Evolutionary conservation across 2,113 vertebrate genomes (phyloP).

Genomic region (Heloderma charlesbogerti): DNA sequence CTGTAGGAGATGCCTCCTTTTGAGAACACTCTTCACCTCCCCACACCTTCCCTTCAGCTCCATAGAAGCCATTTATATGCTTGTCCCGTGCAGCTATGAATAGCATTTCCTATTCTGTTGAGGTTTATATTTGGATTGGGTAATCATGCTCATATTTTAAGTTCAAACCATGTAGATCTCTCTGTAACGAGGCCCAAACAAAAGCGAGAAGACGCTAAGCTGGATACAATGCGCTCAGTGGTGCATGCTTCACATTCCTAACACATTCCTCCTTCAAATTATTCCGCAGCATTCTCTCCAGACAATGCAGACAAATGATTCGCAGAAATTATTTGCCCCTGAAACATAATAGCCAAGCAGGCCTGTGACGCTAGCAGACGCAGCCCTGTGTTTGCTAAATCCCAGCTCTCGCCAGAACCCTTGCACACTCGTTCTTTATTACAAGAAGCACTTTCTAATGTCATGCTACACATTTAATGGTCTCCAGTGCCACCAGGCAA

Average conservation of each 20-base stretch:
- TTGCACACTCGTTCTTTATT: conserved; percentile 13
- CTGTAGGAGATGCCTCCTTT: neutral
- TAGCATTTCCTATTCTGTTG: conserved; percentile 28
- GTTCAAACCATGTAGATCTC: conserved; percentile 8
- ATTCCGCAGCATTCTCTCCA: conserved; percentile 25
- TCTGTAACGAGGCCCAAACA: conserved; percentile 19
- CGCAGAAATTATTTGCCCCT: conserved; percentile 21
- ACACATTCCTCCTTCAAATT: conserved; percentile 18
- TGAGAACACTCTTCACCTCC: neutral
- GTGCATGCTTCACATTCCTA: neutral
- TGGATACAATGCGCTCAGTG: neutral
- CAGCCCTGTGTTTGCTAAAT: conserved; percentile 15
- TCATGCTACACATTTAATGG: conserved; percentile 9
- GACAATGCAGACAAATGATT: conserved; percentile 37
- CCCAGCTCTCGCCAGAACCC: conserved; percentile 1
- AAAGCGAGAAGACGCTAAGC: neutral
- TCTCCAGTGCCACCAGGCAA: neutral
- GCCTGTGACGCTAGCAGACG: conserved; percentile 12
- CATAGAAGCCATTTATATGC: conserved; percentile 10
- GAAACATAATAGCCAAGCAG: conserved; percentile 19
- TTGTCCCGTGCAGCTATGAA: conserved; percentile 23
- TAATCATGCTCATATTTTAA: conserved; percentile 29
- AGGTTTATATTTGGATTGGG: conserved; percentile 36
- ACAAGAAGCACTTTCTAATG: conserved; percentile 3
- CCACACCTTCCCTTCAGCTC: conserved; percentile 9